These are phyloP conservation scores for Enhydra lutris DNA, from an alignment of 2,113 vertebrate species.

Conservation along the genomic window DNA sequence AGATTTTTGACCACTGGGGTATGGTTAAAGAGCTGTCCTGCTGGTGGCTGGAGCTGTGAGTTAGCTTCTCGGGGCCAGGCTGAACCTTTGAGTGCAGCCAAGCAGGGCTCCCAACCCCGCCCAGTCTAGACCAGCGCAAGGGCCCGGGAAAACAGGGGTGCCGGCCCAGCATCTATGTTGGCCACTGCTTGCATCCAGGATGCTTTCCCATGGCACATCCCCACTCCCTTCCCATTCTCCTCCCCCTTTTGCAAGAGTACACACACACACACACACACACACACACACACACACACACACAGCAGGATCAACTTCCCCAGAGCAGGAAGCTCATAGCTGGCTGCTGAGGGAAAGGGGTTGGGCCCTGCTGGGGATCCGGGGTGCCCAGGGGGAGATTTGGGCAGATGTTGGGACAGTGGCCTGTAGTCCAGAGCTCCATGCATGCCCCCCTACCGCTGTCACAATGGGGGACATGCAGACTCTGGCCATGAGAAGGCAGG, in stretches of 20 bases:
- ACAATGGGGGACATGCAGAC: background rate
- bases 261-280: background rate
- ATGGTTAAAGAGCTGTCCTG: background rate
- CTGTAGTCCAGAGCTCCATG: background rate
- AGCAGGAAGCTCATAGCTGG: background rate
- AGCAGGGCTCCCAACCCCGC: background rate
- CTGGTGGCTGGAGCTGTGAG: background rate
- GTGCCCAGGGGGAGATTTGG: background rate
- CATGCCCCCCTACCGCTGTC: fast-evolving
- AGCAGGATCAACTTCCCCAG: background rate
- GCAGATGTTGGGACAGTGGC: background rate
- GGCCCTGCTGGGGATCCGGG: background rate
- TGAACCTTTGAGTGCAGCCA: background rate
- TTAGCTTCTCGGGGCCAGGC: background rate
- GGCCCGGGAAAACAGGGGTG: too few species aligned
- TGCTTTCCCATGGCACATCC: background rate
- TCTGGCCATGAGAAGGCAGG: background rate
- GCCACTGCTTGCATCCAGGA: background rate
- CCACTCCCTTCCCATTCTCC: background rate
- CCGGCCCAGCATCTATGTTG: fast-evolving
- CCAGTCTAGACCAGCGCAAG: background rate
- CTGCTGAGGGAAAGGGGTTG: background rate
- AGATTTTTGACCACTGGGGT: background rate
- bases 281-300: background rate
- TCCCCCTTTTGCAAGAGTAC: background rate